Evolutionary conservation across 1,140 invertebrate genomes (phyloP).

Genomic region (Zaprionus camerounensis): DNA sequence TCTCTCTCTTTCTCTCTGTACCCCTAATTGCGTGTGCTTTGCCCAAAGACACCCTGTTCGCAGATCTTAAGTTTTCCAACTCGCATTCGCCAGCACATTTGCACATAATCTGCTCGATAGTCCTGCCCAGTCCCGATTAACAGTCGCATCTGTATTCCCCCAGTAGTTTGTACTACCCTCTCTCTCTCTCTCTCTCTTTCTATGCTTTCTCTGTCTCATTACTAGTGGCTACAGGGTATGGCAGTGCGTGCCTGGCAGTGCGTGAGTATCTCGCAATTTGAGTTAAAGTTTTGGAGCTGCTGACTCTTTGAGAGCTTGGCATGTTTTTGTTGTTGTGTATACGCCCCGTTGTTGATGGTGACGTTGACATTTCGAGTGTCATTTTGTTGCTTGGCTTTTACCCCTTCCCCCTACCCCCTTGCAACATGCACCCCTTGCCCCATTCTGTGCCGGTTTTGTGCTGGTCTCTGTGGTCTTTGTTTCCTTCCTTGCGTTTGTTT

Average conservation of each 20-base stretch:
- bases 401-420: background rate
- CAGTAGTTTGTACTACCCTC: background rate
- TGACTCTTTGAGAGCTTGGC: background rate
- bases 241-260: slow-evolving; percentile 13
- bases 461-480: slow-evolving; percentile 13
- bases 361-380: slow-evolving; percentile 76
- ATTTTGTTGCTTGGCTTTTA: slow-evolving; percentile 47
- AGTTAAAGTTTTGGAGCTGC: slow-evolving; percentile 23
- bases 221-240: background rate
- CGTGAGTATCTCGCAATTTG: slow-evolving; percentile 18
- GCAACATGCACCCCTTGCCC: background rate
- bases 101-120: slow-evolving; percentile 2
- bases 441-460: background rate
- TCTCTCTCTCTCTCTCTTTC: background rate
- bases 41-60: background rate
- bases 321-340: slow-evolving; percentile 29
- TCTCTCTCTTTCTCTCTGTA: background rate
- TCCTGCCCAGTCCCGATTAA: background rate
- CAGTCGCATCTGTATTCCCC: background rate
- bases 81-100: slow-evolving; percentile 5
- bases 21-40: background rate
- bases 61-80: slow-evolving; percentile 10
- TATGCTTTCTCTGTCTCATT: background rate
- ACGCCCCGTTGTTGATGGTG: slow-evolving; percentile 43
- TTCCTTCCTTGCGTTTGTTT: slow-evolving; percentile 29